phyloP scores from a whole-genome alignment of 2,888 invertebrate genomes.

The Xestobium rufovillosum region DNA sequence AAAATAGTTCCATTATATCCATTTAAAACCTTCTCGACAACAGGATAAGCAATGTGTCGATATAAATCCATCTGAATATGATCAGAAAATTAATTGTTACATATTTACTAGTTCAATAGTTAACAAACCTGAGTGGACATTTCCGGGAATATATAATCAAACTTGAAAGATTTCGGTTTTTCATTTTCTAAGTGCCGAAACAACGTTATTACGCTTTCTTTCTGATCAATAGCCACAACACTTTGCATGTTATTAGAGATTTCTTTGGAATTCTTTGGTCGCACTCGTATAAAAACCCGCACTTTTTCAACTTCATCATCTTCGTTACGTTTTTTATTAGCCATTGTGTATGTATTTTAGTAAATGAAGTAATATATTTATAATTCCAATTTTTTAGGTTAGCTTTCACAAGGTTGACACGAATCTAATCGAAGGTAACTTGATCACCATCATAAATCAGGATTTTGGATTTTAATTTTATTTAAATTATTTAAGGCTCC shows the following conservation, averaged over 20 bases:
- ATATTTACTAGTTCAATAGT: not conserved
- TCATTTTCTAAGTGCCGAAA: conserved; percentile 65
- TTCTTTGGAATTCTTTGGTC: conserved; percentile 88
- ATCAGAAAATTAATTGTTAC: not conserved
- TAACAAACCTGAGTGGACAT: conserved; percentile 69
- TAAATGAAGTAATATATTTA: too few relatives aligned
- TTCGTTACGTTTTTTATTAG: not conserved
- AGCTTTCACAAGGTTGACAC: too few relatives aligned
- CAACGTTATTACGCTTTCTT: conserved; percentile 71
- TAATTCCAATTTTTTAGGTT: too few relatives aligned
- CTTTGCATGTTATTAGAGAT: conserved; percentile 59
- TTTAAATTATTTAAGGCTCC: too few relatives aligned
- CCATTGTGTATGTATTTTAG: too few relatives aligned
- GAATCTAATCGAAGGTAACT: too few relatives aligned
- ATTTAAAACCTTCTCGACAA: conserved; percentile 91
- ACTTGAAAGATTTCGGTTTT: conserved; percentile 84
- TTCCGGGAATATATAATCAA: conserved; percentile 88
- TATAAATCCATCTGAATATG: conserved; percentile 78
- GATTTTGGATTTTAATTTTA: too few relatives aligned
- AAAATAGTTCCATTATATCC: conserved; percentile 95
- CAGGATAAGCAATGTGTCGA: conserved; percentile 90
- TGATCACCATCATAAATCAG: too few relatives aligned
- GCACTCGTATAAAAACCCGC: conserved; percentile 87
- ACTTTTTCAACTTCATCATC: conserved; percentile 68
- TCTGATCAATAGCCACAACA: conserved; percentile 69